A percentile compares a stretch with the other conserved stretches of the same genome.
Conservation (phyloP, 1,140 invertebrate genomes). For the Drosophila mojavensis region DNA sequence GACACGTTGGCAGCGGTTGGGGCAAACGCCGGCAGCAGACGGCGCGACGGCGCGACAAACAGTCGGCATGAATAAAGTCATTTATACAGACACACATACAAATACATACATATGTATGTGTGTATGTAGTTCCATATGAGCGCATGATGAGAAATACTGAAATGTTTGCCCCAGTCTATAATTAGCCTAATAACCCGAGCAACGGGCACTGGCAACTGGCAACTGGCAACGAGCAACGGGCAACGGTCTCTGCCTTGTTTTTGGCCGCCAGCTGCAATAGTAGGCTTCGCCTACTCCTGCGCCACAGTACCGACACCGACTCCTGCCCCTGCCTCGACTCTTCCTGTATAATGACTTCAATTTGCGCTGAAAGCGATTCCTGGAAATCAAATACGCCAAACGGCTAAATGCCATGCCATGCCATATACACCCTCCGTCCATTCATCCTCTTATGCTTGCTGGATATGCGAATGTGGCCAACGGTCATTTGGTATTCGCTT, state of each 20-base stretch:
- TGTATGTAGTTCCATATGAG: slow-evolving; percentile 45
- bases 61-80: slow-evolving; percentile 81
- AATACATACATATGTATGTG: slow-evolving; percentile 9
- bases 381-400: slow-evolving; percentile 79
- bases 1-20: slow-evolving; percentile 64
- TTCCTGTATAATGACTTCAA: slow-evolving; percentile 76
- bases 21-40: slow-evolving; percentile 16
- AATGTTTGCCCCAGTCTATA: slow-evolving; percentile 64
- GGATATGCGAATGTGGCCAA: slow-evolving; percentile 32
- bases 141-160: slow-evolving; percentile 58
- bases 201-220: slow-evolving; percentile 11
- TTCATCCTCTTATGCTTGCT: slow-evolving; percentile 8
- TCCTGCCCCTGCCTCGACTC: not conserved
- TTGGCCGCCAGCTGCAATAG: slow-evolving; percentile 20
- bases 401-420: slow-evolving; percentile 78
- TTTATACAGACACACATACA: slow-evolving; percentile 46
- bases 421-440: not conserved
- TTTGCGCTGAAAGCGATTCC: slow-evolving; percentile 80
- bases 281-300: slow-evolving; percentile 11
- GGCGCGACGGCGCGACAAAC: slow-evolving; percentile 70
- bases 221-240: slow-evolving; percentile 35
- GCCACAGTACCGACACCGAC: no score
- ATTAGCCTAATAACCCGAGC: slow-evolving; percentile 78
- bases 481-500: slow-evolving; percentile 65
- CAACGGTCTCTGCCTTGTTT: slow-evolving; percentile 31